A percentile compares a stretch with the other conserved stretches of the same genome.
Evolutionary conservation across 1,140 invertebrate species (phyloP).

Genomic region (Callitettix versicolor): DNA sequence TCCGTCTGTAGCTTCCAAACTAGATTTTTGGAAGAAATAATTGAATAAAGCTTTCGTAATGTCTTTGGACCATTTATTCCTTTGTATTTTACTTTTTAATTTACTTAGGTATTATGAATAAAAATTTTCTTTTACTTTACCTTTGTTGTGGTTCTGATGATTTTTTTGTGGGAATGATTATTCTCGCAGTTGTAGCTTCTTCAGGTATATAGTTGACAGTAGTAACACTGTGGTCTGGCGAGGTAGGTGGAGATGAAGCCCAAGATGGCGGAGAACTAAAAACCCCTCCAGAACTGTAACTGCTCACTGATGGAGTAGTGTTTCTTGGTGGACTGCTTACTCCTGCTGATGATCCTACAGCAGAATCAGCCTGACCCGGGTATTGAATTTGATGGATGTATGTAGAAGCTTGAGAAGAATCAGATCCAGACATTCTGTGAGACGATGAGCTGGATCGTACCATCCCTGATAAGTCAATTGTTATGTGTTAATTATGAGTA

Average conservation of each 20-base stretch:
- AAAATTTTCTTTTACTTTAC: no score
- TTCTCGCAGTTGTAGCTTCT: slow-evolving; percentile 17
- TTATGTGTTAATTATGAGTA: no score
- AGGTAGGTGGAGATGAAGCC: slow-evolving; percentile 41
- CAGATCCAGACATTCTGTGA: slow-evolving; percentile 24
- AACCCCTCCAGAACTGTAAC: slow-evolving; percentile 31
- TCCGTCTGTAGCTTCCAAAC: no score
- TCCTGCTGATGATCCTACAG: slow-evolving; percentile 47
- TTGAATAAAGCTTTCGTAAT: no score
- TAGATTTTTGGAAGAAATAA: no score
- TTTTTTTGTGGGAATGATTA: slow-evolving; percentile 23
- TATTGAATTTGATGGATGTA: slow-evolving; percentile 22
- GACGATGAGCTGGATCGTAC: not conserved
- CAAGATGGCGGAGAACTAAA: slow-evolving; percentile 46
- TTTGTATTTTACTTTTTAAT: no score
- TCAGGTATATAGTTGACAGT: slow-evolving; percentile 45
- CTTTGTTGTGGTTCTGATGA: slow-evolving; percentile 11
- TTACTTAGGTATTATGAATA: no score
- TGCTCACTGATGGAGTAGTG: slow-evolving; percentile 30
- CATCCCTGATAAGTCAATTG: slow-evolving; percentile 4
- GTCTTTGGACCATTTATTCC: no score
- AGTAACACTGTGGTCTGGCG: slow-evolving; percentile 40
- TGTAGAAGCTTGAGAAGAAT: slow-evolving; percentile 34
- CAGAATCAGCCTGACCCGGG: slow-evolving; percentile 34
- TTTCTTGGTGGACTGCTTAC: slow-evolving; percentile 37